These are phyloP conservation scores for Catharus minimus DNA, from an alignment of 2,113 vertebrate species.

Conservation along the genomic window DNA sequence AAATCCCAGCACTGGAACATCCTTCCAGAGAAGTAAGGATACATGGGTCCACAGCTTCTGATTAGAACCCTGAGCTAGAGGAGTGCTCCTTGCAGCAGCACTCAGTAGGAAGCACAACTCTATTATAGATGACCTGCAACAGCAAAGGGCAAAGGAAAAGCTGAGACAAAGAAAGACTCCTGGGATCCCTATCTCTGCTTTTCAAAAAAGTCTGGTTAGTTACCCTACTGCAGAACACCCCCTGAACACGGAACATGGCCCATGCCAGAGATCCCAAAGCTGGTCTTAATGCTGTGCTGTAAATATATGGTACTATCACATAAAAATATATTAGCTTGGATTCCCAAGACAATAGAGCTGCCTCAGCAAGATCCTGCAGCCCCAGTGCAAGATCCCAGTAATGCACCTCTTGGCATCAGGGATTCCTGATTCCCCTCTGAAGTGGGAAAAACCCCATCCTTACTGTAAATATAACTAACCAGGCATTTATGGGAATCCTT, in stretches of 20 bases:
- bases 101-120: not conserved
- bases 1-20: not conserved
- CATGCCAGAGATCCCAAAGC: not conserved
- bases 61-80: not conserved
- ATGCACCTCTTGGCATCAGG: not conserved
- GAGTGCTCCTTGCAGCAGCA: not conserved
- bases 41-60: not conserved
- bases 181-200: not conserved
- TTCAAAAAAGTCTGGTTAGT: not conserved
- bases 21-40: not conserved
- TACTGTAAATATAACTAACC: not conserved
- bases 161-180: not conserved
- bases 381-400: not conserved
- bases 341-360: not conserved
- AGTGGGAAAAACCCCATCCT: not conserved
- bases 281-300: not conserved
- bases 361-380: not conserved
- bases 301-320: not conserved
- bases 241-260: not conserved
- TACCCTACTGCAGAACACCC: not conserved
- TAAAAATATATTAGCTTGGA: not conserved
- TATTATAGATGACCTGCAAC: not conserved
- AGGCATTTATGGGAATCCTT: not conserved
- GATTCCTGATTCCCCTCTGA: not conserved
- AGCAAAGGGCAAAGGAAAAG: not conserved